Evolutionary conservation across 2,797 vertebrate species (phyloP).

Genomic region (Alectoris magna): DNA sequence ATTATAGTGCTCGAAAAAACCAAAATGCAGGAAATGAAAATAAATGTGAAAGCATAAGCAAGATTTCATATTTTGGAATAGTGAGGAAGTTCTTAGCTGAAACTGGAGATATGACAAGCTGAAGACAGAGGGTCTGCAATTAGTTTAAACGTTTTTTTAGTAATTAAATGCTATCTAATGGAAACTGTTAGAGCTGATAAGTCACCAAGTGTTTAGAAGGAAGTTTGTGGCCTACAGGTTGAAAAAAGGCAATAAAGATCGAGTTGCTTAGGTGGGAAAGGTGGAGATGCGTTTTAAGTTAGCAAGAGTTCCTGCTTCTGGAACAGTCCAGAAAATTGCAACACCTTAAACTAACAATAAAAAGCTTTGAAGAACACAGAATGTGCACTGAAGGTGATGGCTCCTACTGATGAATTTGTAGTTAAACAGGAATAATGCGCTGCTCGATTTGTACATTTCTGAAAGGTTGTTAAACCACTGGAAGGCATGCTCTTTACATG

Average conservation of each 20-base stretch:
- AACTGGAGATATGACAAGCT: not conserved
- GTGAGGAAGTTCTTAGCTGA: not conserved
- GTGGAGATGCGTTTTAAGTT: not conserved
- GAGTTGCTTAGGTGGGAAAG: not conserved
- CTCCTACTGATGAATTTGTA: not conserved
- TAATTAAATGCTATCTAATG: not conserved
- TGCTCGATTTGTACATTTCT: constrained; percentile 1
- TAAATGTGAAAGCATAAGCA: not conserved
- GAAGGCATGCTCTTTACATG: not conserved
- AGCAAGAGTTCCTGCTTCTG: not conserved
- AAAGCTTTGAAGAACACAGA: not conserved
- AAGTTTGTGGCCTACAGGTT: constrained; percentile 20
- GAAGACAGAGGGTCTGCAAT: not conserved
- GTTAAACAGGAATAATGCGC: not conserved
- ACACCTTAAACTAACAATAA: not conserved
- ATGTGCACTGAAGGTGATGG: not conserved
- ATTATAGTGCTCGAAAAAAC: not conserved
- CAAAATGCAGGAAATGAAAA: constrained; percentile 14
- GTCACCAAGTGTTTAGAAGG: not conserved
- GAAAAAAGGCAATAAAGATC: not conserved
- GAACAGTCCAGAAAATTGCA: not conserved
- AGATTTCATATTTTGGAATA: not conserved
- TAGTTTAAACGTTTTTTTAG: not conserved
- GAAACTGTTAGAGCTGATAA: constrained; percentile 2
- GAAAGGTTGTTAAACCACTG: constrained; percentile 17